Percentiles rank a stretch among this genome's conserved stretches.
phyloP scores from a whole-genome alignment of 2,113 vertebrate species.

The Campylomormyrus numenius region DNA sequence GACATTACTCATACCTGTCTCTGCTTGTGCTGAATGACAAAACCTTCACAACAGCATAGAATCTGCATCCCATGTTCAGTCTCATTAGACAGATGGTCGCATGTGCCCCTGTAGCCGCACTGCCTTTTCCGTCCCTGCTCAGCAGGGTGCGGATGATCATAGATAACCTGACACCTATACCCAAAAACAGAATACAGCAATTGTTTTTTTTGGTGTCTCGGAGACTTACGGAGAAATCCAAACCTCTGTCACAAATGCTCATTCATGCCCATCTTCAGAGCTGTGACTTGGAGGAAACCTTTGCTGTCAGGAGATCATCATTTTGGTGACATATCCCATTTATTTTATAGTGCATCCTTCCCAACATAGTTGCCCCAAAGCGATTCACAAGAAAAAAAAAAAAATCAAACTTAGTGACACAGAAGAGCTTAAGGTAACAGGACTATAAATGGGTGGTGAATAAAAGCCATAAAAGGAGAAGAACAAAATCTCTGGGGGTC shows the following conservation, averaged over 20 bases:
- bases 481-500: neutral
- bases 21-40: neutral
- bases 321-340: neutral
- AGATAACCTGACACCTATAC: neutral
- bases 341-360: neutral
- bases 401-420: neutral
- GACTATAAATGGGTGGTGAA: neutral
- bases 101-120: neutral
- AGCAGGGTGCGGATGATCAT: neutral
- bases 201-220: neutral
- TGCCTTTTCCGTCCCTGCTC: neutral
- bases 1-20: neutral
- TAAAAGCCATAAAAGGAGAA: neutral
- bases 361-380: neutral
- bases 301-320: neutral
- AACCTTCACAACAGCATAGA: neutral
- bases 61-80: neutral
- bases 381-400: neutral
- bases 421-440: neutral
- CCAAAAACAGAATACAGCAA: slow-evolving; percentile 4
- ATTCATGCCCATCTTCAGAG: neutral
- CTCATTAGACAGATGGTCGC: neutral
- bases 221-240: neutral
- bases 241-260: neutral
- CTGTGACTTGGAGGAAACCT: neutral